Evolutionary conservation across 2,888 invertebrate genomes (phyloP), one percentile per base, ranked within the genome.

Genomic region (Archips xylosteana): DNA sequence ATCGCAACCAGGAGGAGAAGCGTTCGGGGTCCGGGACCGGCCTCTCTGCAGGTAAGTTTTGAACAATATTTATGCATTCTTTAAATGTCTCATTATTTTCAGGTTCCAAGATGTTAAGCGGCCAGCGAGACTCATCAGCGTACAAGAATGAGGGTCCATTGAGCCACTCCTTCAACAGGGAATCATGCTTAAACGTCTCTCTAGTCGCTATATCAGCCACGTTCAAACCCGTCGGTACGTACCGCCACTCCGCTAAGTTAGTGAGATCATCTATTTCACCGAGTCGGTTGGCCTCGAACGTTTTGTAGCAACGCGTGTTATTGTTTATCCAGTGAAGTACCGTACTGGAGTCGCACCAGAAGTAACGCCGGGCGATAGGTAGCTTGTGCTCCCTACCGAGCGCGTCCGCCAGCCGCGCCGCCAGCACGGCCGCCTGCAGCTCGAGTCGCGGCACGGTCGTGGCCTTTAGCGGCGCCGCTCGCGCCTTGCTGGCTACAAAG

Each of bases 1-100:
- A 76, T 9, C 71, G 71, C 23, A 74, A 45, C 76, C 76, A 76
- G 6, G 63, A 67, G 9, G 76, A 76, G n/a, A 76, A 76, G 0
- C 75, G 49, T 0, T 10, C 23, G 8, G 70, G 60, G 8, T 75
- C 76, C 10, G 75, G 75, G 12, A 75, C 54, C 63, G 73, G 71
- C 63, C 13, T 2, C 60, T 13, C 10, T 34, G 9, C 32, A 60
- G 5, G 13, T 34, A 15, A 42, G 12, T 3, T 13, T 60, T 23
- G 23, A 23, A 23, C 23, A 23, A 23, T 13, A 34, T 60, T 60
- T 36, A 13, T 36, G 32, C 13, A 23, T 23, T 23, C 23, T 23
- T 23, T 23, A 23, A 23, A 23, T 23, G 23, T 23, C 23, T 23
- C 23, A 23, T 23, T 23, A 23, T 23, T 23, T 23, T 23, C 60